Base-by-base conservation (phyloP, 2,113 vertebrate species). In the Anoplopoma fimbria region DNA sequence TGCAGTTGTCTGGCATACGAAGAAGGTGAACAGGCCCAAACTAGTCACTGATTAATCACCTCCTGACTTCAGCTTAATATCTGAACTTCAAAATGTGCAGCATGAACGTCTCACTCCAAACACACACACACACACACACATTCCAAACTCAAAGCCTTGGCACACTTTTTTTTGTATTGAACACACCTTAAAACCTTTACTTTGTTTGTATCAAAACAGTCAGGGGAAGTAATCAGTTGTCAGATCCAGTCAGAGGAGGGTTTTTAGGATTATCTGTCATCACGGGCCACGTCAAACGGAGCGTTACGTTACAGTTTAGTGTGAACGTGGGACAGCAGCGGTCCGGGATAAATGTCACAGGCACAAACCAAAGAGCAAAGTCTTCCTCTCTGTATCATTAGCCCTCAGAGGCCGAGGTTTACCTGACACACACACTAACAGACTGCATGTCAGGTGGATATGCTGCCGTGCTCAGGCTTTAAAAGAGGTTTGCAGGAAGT, bases 161-260 rank as follows among this genome's bases (percentile, higher is more conserved):
- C 0, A 9, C 4, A 17, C 33, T 19, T 47, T 36, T 21, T 63
- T 80, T 12, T 89, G 86, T 86, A n/a, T 19, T 77, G 58, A 65
- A 84, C n/a, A 88, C 87, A 89, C 21, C 23, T 68, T 85, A 79
- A 91, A 81, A 36, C 75, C 60, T 55, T 75, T 6, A 7, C 25
- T 74, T 29, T 92, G 92, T 92, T 92, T 91, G 51, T 53, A 81
- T 27, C 23, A 31, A 91, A 88, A 94, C 89, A 92, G 55, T 15
- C 29, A 9, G n/a, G 2, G 4, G 13, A 4, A 73, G 55, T 70
- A 67, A 88, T 88, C 77, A 71, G 71, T 14, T 61, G 57, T 49
- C 74, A 75, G 33, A 47, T n/a, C n/a, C n/a, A 55, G 76, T 61
- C 31, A 42, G 21, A 12, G 8, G 65, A 51, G 72, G 4, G 13